A percentile compares a stretch with the other conserved stretches of the same genome.
These are phyloP conservation scores for Gastrophryne carolinensis DNA, from an alignment of 2,797 vertebrate species.

Conservation along the genomic window DNA sequence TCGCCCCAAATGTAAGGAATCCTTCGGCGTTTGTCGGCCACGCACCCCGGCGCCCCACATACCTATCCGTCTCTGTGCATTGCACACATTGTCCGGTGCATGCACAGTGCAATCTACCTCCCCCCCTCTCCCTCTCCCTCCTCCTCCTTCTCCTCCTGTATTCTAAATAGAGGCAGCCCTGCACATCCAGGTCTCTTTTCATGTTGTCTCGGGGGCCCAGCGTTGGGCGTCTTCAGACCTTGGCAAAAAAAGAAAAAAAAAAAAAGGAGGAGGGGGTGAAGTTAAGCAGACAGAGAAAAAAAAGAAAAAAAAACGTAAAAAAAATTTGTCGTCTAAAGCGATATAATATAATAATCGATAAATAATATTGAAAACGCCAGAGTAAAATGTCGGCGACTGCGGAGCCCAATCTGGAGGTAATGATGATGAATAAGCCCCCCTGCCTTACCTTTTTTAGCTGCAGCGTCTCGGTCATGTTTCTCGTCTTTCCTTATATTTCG, in stretches of 20 bases:
- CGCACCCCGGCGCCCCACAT: constrained; percentile 1
- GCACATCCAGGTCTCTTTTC: constrained; percentile 17
- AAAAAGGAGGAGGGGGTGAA: neutral
- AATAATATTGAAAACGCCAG: neutral
- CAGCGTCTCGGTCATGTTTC: neutral
- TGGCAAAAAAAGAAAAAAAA: too few species aligned
- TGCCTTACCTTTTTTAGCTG: constrained; percentile 46
- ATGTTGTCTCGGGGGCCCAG: neutral
- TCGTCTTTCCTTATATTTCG: neutral
- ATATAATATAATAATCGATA: too few species aligned
- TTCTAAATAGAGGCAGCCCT: neutral
- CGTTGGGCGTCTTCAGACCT: constrained; percentile 6
- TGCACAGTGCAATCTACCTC: constrained; percentile 41
- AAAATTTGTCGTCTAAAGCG: too few species aligned
- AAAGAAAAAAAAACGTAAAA: neutral
- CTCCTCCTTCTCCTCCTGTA: neutral
- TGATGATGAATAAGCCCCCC: neutral
- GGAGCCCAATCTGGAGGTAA: neutral
- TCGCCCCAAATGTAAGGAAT: too few species aligned
- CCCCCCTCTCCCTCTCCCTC: neutral
- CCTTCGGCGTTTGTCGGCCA: constrained; percentile 5
- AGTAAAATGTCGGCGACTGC: neutral
- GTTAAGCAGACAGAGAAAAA: neutral
- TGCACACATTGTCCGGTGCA: neutral
- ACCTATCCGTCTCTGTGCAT: constrained; percentile 22